Conservation (phyloP, 2,888 invertebrate species). For the Sminthurides aquaticus region DNA sequence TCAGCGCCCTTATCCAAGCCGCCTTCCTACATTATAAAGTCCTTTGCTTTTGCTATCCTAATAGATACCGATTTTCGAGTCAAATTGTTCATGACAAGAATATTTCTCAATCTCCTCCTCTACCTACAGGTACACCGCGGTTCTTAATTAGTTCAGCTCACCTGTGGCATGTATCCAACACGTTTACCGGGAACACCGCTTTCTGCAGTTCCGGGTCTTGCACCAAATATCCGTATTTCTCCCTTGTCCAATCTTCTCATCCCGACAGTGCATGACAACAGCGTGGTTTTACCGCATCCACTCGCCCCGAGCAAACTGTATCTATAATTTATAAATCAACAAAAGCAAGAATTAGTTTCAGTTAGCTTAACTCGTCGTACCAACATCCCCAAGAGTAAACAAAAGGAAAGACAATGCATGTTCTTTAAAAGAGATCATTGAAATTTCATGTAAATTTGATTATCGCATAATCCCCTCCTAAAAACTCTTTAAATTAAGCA, state of each 20-base stretch:
- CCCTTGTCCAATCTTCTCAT: conserved; percentile 76
- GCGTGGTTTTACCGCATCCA: conserved; percentile 89
- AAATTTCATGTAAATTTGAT: background rate
- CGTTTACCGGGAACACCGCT: conserved; percentile 86
- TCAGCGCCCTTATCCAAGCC: too few relatives aligned
- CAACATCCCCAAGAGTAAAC: too few relatives aligned
- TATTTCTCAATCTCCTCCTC: too few relatives aligned
- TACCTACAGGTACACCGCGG: too few relatives aligned
- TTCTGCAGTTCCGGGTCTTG: conserved; percentile 77
- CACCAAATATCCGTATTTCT: conserved; percentile 81
- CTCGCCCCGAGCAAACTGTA: conserved; percentile 91
- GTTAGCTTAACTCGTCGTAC: background rate
- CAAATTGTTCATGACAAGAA: too few relatives aligned
- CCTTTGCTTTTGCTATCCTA: too few relatives aligned
- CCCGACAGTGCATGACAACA: conserved; percentile 86
- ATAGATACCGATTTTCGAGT: too few relatives aligned
- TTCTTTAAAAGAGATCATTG: background rate
- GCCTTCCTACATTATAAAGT: too few relatives aligned
- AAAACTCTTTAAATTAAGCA: background rate
- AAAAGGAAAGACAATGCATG: background rate
- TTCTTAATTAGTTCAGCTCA: too few relatives aligned
- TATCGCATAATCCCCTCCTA: background rate
- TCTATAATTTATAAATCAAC: conserved; percentile 51
- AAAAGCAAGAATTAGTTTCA: background rate
- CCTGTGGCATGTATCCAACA: conserved; percentile 96